Evolutionary conservation across 2,888 invertebrate species (phyloP).

Genomic region (Sycophila texana): DNA sequence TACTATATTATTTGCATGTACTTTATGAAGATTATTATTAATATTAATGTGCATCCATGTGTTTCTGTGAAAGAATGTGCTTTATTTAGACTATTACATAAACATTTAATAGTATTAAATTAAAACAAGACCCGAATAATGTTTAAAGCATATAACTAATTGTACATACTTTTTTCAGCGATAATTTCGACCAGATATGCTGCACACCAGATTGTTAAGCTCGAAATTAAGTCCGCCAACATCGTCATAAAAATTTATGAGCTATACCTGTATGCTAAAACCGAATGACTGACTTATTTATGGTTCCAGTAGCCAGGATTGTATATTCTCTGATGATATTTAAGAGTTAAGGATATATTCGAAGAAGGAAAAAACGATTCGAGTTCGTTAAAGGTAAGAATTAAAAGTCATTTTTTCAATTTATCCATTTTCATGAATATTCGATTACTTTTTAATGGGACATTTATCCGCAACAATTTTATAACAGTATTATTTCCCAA

Average conservation of each 20-base stretch:
- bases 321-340: neutral
- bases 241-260: conserved; percentile 38
- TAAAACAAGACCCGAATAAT: no score
- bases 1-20: no score
- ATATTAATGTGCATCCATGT: no score
- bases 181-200: conserved; percentile 9
- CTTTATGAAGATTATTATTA: no score
- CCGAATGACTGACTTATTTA: conserved; percentile 38
- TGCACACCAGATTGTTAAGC: neutral
- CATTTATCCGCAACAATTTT: neutral
- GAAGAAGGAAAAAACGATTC: no score
- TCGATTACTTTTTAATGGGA: neutral
- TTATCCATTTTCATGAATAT: neutral
- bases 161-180: conserved; percentile 3
- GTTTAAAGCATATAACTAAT: no score
- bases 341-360: neutral
- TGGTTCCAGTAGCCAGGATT: conserved; percentile 21
- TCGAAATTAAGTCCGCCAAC: neutral
- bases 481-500: neutral
- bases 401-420: neutral
- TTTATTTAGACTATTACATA: no score
- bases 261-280: conserved; percentile 34
- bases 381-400: neutral
- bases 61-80: no score
- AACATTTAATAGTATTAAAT: no score